phyloP scores from a whole-genome alignment of 2,797 vertebrate genomes.

The Phalloptychus januarius region DNA sequence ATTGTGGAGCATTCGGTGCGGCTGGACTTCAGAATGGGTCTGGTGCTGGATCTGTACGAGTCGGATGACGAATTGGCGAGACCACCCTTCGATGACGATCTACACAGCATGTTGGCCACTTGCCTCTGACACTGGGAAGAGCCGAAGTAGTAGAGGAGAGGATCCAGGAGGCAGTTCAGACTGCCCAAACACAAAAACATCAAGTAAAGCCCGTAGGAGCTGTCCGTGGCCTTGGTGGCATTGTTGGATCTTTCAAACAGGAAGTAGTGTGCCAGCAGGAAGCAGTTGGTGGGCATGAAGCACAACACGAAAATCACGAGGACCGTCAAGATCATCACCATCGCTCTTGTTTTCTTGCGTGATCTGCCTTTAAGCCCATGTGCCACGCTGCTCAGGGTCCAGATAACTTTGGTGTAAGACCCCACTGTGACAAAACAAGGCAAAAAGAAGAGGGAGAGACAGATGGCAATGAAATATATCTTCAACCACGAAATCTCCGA shows the following conservation, averaged over 20 bases:
- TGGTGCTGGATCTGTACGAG: conserved; percentile 70
- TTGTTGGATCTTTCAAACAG: conserved; percentile 25
- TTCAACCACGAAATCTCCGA: conserved; percentile 30
- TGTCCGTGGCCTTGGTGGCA: conserved; percentile 58
- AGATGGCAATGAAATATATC: conserved; percentile 83
- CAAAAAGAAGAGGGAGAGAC: conserved; percentile 84
- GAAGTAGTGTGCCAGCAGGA: conserved; percentile 86
- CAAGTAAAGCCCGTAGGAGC: conserved; percentile 86
- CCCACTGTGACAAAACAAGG: conserved; percentile 82
- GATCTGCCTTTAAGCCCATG: conserved; percentile 31
- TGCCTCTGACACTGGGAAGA: conserved; percentile 90
- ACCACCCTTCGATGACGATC: conserved; percentile 39
- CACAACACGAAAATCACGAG: conserved; percentile 88
- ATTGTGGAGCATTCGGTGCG: conserved; percentile 17
- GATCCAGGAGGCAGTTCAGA: conserved; percentile 89
- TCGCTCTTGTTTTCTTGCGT: conserved; percentile 81
- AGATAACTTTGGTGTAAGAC: conserved; percentile 85
- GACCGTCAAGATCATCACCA: conserved; percentile 83
- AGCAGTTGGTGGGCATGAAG: conserved; percentile 88
- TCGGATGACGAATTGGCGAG: conserved; percentile 37
- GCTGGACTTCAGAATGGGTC: conserved; percentile 47
- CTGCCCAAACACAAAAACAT: conserved; percentile 88
- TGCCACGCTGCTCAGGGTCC: conserved; percentile 72
- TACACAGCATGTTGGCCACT: conserved; percentile 79
- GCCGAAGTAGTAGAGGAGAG: conserved; percentile 91